phyloP scores from a whole-genome alignment of 2,797 vertebrate species.

The Danio tinwini region DNA sequence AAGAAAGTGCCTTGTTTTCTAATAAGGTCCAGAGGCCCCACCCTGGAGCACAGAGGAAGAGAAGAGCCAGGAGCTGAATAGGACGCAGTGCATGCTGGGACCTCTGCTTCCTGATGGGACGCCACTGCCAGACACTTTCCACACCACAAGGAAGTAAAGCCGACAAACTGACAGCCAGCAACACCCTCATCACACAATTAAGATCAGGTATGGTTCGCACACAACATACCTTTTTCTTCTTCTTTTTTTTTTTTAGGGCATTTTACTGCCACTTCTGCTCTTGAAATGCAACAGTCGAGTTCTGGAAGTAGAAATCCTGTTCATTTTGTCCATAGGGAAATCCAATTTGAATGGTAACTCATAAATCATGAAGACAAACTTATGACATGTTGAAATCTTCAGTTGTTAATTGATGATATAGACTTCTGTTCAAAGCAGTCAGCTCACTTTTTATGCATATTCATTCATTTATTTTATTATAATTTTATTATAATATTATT shows the following conservation, averaged over 20 bases:
- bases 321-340: not conserved
- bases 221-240: not conserved
- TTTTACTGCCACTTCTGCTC: not conserved
- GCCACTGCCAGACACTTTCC: conserved; percentile 42
- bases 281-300: not conserved
- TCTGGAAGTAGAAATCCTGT: not conserved
- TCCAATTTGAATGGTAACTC: not conserved
- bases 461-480: too few species aligned
- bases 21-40: conserved; percentile 48
- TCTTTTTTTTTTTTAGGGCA: too few species aligned
- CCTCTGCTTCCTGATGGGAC: conserved; percentile 52
- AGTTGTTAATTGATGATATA: not conserved
- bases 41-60: conserved; percentile 31
- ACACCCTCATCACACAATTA: not conserved
- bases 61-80: conserved; percentile 45
- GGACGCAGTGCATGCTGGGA: conserved; percentile 36
- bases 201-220: conserved; percentile 15
- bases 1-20: conserved; percentile 43
- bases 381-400: not conserved
- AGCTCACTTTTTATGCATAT: too few species aligned
- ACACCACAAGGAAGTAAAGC: conserved; percentile 52
- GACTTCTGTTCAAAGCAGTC: not conserved
- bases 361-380: not conserved
- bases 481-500: too few species aligned
- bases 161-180: conserved; percentile 39